phyloP scores from a whole-genome alignment of 2,888 invertebrate genomes.

The Diaperis boleti region DNA sequence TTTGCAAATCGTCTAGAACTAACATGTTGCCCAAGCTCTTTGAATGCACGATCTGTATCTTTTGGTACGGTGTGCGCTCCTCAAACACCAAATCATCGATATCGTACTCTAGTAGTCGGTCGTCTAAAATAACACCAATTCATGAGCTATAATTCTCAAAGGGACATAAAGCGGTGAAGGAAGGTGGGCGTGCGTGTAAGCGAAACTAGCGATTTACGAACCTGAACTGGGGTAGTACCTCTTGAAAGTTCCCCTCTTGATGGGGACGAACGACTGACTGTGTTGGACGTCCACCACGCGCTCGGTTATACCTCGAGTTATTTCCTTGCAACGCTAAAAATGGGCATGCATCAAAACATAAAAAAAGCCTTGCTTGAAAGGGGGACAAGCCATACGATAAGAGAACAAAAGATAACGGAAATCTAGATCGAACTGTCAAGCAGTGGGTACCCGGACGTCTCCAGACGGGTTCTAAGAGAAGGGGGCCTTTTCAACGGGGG shows the following conservation, averaged over 20 bases:
- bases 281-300: constrained; percentile 74
- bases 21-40: constrained; percentile 91
- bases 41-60: constrained; percentile 92
- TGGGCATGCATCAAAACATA: constrained; percentile 32
- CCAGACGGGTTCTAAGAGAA: background rate
- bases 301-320: constrained; percentile 81
- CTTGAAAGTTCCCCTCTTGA: constrained; percentile 84
- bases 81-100: constrained; percentile 87
- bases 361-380: constrained; percentile 38
- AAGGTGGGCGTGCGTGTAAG: constrained; percentile 17
- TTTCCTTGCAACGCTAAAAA: constrained; percentile 78
- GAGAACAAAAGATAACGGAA: constrained; percentile 27
- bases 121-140: constrained; percentile 73
- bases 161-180: background rate
- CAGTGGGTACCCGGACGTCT: background rate
- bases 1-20: constrained; percentile 80
- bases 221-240: constrained; percentile 89
- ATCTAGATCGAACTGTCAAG: constrained; percentile 5
- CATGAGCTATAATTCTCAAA: background rate
- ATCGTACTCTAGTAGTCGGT: constrained; percentile 91
- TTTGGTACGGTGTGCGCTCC: constrained; percentile 86
- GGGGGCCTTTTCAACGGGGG: background rate
- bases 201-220: constrained; percentile 66
- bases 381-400: constrained; percentile 26
- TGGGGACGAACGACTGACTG: constrained; percentile 79